phyloP scores from a whole-genome alignment of 1,140 invertebrate genomes.

The Rhizoglyphus robini region DNA sequence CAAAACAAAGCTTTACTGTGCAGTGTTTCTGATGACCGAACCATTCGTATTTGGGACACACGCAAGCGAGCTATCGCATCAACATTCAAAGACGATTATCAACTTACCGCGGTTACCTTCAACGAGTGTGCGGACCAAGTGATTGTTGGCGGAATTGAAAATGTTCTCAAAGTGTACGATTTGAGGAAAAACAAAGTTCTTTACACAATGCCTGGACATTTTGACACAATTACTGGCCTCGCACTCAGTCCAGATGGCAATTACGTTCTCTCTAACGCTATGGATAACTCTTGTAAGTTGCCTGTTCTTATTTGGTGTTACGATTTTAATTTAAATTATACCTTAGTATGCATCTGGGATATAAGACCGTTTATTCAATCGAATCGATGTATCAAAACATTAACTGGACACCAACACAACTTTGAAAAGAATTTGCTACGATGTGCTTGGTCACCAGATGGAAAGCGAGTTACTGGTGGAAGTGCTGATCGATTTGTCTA shows the following conservation, averaged over 20 bases:
- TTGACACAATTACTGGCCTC: constrained; percentile 87
- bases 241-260: constrained; percentile 85
- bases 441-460: constrained; percentile 75
- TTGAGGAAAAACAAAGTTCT: constrained; percentile 73
- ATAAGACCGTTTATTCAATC: constrained; percentile 56
- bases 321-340: not conserved
- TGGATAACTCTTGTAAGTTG: constrained; percentile 69
- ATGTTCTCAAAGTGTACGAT: constrained; percentile 97
- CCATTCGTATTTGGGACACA: constrained; percentile 66
- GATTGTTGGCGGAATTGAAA: constrained; percentile 84
- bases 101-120: constrained; percentile 79
- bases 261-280: constrained; percentile 81
- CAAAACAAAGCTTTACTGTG: constrained; percentile 68
- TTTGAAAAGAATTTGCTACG: constrained; percentile 89
- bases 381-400: constrained; percentile 83
- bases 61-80: constrained; percentile 65
- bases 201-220: constrained; percentile 72
- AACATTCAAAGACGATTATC: constrained; percentile 66
- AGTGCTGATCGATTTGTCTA: constrained; percentile 91
- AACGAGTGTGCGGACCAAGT: constrained; percentile 88
- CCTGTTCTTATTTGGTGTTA: constrained; percentile 10
- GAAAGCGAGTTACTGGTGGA: constrained; percentile 69
- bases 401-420: constrained; percentile 89
- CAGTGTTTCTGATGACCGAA: constrained; percentile 89
- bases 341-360: constrained; percentile 49